phyloP scores from a whole-genome alignment of 1,140 invertebrate species.

The Philotrypesis tridentata region DNA sequence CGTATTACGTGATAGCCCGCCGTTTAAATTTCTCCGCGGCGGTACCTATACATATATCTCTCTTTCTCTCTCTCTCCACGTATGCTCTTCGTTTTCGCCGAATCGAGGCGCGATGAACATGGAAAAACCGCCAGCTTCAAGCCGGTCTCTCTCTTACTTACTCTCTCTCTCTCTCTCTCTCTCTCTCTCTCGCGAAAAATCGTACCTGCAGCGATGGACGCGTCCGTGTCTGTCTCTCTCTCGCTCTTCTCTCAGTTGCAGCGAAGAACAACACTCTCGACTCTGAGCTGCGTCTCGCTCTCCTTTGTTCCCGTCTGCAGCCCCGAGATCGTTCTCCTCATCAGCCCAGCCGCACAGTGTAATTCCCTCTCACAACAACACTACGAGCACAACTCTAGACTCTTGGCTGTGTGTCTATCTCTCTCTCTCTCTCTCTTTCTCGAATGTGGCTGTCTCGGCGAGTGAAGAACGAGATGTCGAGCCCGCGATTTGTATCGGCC shows the following conservation, averaged over 20 bases:
- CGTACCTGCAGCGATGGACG: constrained; percentile 17
- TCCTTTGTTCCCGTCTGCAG: background rate
- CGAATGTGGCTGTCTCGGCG: too few relatives aligned
- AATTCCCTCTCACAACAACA: background rate
- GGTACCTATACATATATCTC: too few relatives aligned
- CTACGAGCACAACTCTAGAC: background rate
- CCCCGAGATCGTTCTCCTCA: background rate
- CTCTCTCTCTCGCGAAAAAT: background rate
- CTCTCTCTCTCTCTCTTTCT: too few relatives aligned
- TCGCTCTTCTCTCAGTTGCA: background rate
- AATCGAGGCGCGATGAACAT: too few relatives aligned
- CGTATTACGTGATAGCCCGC: constrained; percentile 32
- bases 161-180: too few relatives aligned
- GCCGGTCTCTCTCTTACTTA: too few relatives aligned
- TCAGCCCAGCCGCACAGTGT: background rate
- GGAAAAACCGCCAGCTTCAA: background rate
- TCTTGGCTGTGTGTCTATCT: background rate
- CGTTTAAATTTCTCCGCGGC: background rate
- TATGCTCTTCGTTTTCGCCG: too few relatives aligned
- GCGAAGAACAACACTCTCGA: background rate
- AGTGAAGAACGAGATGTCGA: too few relatives aligned
- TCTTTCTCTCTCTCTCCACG: too few relatives aligned
- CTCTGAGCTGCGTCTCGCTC: background rate
- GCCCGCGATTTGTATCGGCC: too few relatives aligned
- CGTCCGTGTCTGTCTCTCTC: background rate